Percentiles rank a stretch among this genome's conserved stretches.
Conservation (phyloP, 2,888 invertebrate species). For the Scotopteryx bipunctaria region DNA sequence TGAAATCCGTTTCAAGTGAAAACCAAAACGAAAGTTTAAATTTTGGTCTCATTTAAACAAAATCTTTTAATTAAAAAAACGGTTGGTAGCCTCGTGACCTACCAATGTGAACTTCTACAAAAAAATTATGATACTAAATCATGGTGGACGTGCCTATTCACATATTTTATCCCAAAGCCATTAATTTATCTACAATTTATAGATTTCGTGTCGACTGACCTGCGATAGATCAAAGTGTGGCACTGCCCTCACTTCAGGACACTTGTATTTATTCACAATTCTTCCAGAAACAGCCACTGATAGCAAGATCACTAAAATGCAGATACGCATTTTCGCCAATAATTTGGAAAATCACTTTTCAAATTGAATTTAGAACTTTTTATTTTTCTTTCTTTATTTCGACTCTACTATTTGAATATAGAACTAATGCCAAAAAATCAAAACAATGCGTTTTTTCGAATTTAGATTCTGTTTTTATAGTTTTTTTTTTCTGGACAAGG, state of each 20-base stretch:
- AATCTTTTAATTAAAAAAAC: no score
- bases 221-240: slow-evolving; percentile 90
- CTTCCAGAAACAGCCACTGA: slow-evolving; percentile 47
- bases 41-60: not conserved
- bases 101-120: not conserved
- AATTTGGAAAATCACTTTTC: slow-evolving; percentile 2
- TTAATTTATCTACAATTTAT: slow-evolving; percentile 26
- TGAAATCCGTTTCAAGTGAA: no score
- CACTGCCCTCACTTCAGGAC: slow-evolving; percentile 90
- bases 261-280: slow-evolving; percentile 86
- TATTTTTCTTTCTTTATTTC: no score
- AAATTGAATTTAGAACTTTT: not conserved
- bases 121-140: slow-evolving; percentile 26
- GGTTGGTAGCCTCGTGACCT: slow-evolving; percentile 18
- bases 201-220: slow-evolving; percentile 65
- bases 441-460: no score
- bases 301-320: slow-evolving; percentile 46
- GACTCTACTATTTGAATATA: no score
- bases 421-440: no score
- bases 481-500: not conserved
- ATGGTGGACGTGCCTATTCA: slow-evolving; percentile 14
- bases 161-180: slow-evolving; percentile 18
- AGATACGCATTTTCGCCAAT: slow-evolving; percentile 44
- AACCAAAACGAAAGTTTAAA: no score
- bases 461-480: slow-evolving; percentile 7